Evolutionary conservation across 2,888 invertebrate genomes (phyloP), one percentile per base, ranked within the genome.

Genomic region (Oligia strigilis): DNA sequence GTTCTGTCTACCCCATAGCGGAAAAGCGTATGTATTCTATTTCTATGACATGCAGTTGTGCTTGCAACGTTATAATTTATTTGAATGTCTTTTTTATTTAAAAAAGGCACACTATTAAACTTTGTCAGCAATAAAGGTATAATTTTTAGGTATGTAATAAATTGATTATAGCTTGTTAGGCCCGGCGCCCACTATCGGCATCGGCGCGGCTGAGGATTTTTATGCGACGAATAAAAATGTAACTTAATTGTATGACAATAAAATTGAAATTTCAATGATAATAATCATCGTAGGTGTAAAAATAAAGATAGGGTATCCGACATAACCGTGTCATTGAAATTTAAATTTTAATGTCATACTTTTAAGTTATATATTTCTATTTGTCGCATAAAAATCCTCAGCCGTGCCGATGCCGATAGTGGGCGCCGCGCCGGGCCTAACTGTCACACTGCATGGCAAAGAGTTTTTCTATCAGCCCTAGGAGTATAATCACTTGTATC

Each of bases 41-140:
- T 1, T 8, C 29, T 23, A 36, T 13, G 52, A 29, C 23, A 52
- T 65, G 40, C 14, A 40, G 19, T 49, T 36, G 2, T 36, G 6
- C 36, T 66, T 36, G 36, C 58, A 11, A 46, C 17, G 2, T 46
- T 65, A 17, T 77, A 58, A 66, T 78, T 78, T 64, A 78, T 78
- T 75, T 49, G 19, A 78, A 66, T 77, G 77, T 14, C 78, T 46
- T 65, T 65, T 55, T 23, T 4, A 64, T 36, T 65, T 36, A 5
- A 11, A 77, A 77, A 65, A 64, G 77, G 11, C 23, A 77, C n/a
- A 19, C 17, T 29, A 4, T 29, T 52, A 43, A 29, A 29, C 8
- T 64, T 23, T 43, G 77, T n/a, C n/a, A 52, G 40, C 5, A 19
- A 36, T 43, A 60, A 1, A 13, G 19, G 19, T 55, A 55, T 6